Conservation (phyloP, 2,797 vertebrate species). For the Acropternis orthonyx region DNA sequence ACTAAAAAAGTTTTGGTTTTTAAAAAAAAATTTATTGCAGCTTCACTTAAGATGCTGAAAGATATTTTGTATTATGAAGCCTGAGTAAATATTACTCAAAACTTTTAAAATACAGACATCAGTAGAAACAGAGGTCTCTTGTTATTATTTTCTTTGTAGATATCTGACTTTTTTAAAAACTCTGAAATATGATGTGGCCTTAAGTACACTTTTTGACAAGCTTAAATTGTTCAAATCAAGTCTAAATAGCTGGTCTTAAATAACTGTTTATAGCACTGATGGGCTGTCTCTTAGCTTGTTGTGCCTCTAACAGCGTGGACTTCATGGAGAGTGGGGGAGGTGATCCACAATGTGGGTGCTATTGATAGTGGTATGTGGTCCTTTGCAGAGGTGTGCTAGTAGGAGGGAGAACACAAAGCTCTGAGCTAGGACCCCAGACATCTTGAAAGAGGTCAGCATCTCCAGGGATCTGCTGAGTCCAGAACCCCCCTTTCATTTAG, state of each 20-base stretch:
- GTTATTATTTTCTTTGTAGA: background rate
- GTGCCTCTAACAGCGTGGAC: background rate
- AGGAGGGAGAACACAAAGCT: rapidly evolving
- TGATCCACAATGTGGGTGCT: rapidly evolving
- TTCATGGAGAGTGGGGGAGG: background rate
- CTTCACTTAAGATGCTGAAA: background rate
- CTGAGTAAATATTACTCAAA: background rate
- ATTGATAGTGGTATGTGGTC: background rate
- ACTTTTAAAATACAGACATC: conserved; percentile 10
- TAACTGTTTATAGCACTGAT: background rate
- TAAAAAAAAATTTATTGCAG: background rate
- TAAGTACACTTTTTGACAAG: background rate
- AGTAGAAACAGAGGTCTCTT: background rate
- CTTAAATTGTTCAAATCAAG: background rate
- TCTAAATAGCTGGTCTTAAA: background rate
- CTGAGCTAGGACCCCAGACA: rapidly evolving
- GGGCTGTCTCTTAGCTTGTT: background rate
- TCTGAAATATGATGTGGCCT: background rate
- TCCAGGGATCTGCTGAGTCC: background rate
- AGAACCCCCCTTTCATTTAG: background rate
- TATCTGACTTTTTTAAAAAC: background rate
- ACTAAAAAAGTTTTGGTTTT: background rate
- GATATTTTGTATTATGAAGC: conserved; percentile 25
- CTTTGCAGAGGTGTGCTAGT: background rate
- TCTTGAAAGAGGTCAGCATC: background rate